Base-by-base conservation (phyloP, 2,113 vertebrate species). In the Dipodomys merriami region DNA sequence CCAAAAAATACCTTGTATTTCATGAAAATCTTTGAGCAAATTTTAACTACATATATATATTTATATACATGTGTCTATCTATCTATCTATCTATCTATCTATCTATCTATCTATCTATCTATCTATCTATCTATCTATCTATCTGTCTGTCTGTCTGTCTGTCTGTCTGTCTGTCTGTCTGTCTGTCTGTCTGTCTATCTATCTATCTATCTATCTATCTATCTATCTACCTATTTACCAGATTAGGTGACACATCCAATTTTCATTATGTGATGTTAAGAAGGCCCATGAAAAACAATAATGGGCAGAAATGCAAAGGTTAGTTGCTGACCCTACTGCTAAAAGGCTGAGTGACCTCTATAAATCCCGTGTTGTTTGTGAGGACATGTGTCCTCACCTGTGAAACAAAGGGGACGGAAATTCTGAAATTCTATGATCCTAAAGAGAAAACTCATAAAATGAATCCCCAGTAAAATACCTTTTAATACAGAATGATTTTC, bases 21-120 rank as follows among this genome's bases (percentile, higher is more conserved):
- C 81, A 71, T 11, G 22, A 44, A 77, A 91, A 83, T 62, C 16
- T 13, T 93, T 89, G 57, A 96, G 65, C 5, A 82, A 87, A 88
- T 64, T 80, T 64, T 86, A 27, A 19, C 88, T 15, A 20, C 71
- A 73, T 85, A 19, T 64, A 3, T 9, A 64, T 64, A 25, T 5
- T 16, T 62, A 16, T 62, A 53, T 22, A 62, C 16, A 62, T 62
- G 60, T 62, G 16, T 62, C 60, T 62, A 12, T 18, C 35, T 39
- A 39, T 39, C 35, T 39, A 6, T 39, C 39, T 39, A 6, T 39
- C 39, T 39, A 6, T 39, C 39, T 39, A 49, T 49, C 49, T 49
- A 12, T 12, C 49, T 49, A 49, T 12, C 49, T 49, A 12, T 12
- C 49, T 39, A 12, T 12, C 53, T 57, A 57, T 57, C 53, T 57